These are phyloP conservation scores for Ciconia nigra DNA, from an alignment of 2,797 vertebrate species.

Conservation along the genomic window DNA sequence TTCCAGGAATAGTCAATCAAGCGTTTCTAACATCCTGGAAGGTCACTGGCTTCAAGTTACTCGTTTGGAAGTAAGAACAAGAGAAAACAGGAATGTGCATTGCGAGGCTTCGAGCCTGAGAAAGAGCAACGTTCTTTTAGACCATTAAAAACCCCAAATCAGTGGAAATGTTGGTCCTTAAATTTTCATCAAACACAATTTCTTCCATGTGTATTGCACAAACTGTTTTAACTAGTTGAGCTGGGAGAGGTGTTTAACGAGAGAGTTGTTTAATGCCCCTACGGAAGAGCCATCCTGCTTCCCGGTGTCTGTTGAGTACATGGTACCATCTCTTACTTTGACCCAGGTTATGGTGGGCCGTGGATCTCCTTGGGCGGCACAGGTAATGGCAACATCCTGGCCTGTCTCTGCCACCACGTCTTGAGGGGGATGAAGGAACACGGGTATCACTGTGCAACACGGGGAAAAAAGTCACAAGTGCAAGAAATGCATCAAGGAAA, in stretches of 20 bases:
- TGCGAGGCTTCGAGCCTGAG: background rate
- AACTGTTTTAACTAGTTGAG: background rate
- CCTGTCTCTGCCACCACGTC: conserved; percentile 66
- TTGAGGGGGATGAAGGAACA: conserved; percentile 63
- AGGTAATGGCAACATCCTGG: conserved; percentile 55
- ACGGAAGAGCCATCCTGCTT: rapidly evolving
- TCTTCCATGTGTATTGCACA: rapidly evolving
- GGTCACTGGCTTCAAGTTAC: background rate
- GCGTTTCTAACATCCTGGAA: background rate
- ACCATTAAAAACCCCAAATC: background rate
- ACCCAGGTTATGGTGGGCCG: conserved; percentile 71
- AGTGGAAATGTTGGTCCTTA: background rate
- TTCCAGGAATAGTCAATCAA: background rate
- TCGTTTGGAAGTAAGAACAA: background rate
- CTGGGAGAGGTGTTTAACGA: background rate
- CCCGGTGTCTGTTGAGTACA: rapidly evolving
- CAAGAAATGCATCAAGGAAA: background rate
- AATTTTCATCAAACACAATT: background rate
- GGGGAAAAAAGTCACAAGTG: background rate
- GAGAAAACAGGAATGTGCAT: background rate
- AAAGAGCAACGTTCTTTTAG: background rate
- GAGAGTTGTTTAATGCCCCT: rapidly evolving
- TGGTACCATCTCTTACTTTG: conserved; percentile 4
- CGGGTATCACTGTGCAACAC: conserved; percentile 51
- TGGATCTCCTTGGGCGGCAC: conserved; percentile 66